Conservation (phyloP, 2,797 vertebrate species). For the Schizothorax lantsangensis region DNA sequence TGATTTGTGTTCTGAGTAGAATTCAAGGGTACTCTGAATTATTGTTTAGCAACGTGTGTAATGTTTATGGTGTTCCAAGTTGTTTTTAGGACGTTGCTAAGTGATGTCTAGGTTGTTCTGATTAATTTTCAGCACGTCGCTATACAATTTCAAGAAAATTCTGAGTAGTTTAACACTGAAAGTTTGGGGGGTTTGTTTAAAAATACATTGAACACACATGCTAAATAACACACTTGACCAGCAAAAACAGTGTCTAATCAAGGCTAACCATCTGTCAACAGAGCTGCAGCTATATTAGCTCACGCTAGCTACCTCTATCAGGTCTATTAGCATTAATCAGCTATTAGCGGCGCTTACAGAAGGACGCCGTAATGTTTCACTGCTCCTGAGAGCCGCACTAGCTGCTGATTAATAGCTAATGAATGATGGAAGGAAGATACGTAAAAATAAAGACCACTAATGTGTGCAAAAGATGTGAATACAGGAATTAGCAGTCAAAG, state of each 20-base stretch:
- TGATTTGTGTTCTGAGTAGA: not conserved
- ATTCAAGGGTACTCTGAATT: too few relatives aligned
- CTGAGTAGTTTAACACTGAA: not conserved
- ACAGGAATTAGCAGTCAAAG: not conserved
- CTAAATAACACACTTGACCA: slow-evolving; percentile 30
- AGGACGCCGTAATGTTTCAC: not conserved
- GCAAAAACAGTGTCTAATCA: slow-evolving; percentile 46
- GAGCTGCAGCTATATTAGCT: slow-evolving; percentile 5
- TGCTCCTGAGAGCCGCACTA: slow-evolving; percentile 11
- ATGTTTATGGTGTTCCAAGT: not conserved
- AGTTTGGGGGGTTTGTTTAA: not conserved
- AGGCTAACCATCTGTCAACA: slow-evolving; percentile 39
- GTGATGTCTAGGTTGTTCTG: not conserved
- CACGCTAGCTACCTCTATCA: not conserved
- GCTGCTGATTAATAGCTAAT: slow-evolving; percentile 49
- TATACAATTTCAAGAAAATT: not conserved
- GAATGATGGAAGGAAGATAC: slow-evolving; percentile 9
- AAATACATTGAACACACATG: not conserved
- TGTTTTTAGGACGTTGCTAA: not conserved
- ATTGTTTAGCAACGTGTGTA: not conserved
- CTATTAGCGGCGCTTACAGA: slow-evolving; percentile 18
- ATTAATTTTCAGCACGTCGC: not conserved
- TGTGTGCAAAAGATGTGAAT: not conserved
- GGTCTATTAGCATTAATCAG: slow-evolving; percentile 57
- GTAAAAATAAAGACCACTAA: not conserved